A percentile compares a stretch with the other conserved stretches of the same genome.
These are phyloP conservation scores for Noctuana brunneofusca DNA, from an alignment of 2,888 invertebrate species.

Conservation along the genomic window DNA sequence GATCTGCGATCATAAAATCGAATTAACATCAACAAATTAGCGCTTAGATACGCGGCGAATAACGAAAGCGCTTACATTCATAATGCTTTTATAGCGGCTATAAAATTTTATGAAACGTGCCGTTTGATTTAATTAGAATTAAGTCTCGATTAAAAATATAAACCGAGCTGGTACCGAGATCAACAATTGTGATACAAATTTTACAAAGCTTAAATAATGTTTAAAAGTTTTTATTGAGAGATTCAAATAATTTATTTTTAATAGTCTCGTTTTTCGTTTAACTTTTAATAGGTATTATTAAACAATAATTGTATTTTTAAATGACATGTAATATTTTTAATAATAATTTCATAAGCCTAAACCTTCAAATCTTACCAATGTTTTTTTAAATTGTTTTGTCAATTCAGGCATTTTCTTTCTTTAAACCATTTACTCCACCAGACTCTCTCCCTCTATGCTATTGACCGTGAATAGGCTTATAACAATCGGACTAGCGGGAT, in stretches of 20 bases:
- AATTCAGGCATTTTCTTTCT: no score
- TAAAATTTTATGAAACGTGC: slow-evolving; percentile 27
- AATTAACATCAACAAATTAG: slow-evolving; percentile 38
- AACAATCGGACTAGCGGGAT: slow-evolving; percentile 35
- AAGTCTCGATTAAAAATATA: slow-evolving; percentile 5
- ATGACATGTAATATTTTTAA: no score
- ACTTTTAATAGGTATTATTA: no score
- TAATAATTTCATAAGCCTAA: no score
- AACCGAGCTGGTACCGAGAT: background rate
- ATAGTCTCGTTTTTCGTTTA: no score
- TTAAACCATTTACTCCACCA: no score
- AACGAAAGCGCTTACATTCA: slow-evolving; percentile 16
- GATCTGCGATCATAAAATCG: slow-evolving; percentile 34
- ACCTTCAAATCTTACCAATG: no score
- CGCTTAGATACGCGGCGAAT: slow-evolving; percentile 34
- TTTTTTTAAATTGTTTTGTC: no score
- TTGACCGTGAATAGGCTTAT: slow-evolving; percentile 27
- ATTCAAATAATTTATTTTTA: no score
- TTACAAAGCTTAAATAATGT: background rate
- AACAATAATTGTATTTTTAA: no score
- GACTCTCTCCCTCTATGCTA: slow-evolving; percentile 16
- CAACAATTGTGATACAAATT: background rate
- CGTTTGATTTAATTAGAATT: slow-evolving; percentile 24
- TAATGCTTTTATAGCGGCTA: slow-evolving; percentile 23
- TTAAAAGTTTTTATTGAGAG: no score